Base-by-base conservation (phyloP, 2,113 vertebrate species). In the Pelusios castaneus region DNA sequence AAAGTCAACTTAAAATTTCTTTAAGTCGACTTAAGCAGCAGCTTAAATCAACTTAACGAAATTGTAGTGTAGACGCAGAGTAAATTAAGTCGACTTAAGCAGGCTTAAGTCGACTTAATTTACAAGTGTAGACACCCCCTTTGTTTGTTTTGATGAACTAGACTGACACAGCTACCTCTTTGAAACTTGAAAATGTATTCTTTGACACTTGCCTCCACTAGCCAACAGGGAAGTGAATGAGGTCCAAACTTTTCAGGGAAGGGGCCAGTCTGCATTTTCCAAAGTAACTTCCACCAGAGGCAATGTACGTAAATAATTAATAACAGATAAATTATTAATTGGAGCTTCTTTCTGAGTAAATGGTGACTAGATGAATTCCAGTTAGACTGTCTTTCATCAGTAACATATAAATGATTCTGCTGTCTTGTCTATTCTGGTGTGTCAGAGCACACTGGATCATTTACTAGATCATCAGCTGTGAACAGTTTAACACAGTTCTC, bases 281-380 rank as follows among this genome's bases (percentile, higher is more conserved):
- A 29, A 56, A 82, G 75, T 5, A 1, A 47, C 70, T 67, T 49
- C n/a, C 0, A 0, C 70, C 0, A 0, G 47, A 29, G 85, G 89
- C 60, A 41, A 93, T 76, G 73, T 43, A 55, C 80, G 87, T 90
- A 90, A 93, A 96, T 90, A 93, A 95, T 95, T 94, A 82, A 93
- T 87, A 88, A 82, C n/a, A 76, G 80, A 77, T 85, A 41, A 82
- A 85, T 87, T 83, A 96, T 95, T 90, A 93, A 94, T 82, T 17
- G 38, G 89, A 63, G 38, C 76, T 80, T 0, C 0, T 73, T 75
- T 41, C 51, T 6, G 45, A 58, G 55, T 3, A 9, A 78, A 75
- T 51, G 21, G 77, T 73, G 63, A 31, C 60, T 41, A 95, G 88
- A 92, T 47, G 85, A 29, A 79, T 89, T 91, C 51, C 76, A 13